Percentiles rank a stretch among this genome's conserved stretches.
Conservation (phyloP, 2,888 invertebrate genomes). For the Tolmerus cingulatus region DNA sequence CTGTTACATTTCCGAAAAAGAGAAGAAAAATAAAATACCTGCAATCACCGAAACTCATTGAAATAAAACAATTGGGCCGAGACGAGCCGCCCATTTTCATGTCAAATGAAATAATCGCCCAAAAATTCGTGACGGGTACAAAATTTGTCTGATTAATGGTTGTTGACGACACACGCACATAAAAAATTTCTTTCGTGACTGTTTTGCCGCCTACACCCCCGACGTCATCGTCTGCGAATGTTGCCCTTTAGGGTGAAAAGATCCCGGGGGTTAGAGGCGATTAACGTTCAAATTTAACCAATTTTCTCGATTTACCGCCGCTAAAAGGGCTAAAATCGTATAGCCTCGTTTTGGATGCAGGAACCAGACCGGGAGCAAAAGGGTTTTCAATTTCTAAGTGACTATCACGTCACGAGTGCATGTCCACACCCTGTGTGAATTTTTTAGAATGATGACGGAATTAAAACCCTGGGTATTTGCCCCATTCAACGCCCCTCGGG, state of each 20-base stretch:
- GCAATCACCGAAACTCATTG: neutral
- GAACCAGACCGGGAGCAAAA: neutral
- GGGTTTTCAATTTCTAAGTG: neutral
- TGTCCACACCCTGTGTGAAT: neutral
- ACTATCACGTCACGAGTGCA: neutral
- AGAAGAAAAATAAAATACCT: neutral
- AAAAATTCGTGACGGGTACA: neutral
- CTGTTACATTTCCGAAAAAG: neutral
- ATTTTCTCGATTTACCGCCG: neutral
- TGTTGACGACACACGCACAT: neutral
- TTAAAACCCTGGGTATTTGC: neutral
- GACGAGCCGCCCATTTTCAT: neutral
- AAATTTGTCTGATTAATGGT: neutral
- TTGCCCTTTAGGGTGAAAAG: neutral
- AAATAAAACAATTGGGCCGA: neutral
- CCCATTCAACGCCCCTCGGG: neutral
- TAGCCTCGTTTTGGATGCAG: neutral
- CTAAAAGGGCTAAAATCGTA: neutral
- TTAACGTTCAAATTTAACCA: slow-evolving; percentile 24
- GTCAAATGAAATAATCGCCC: neutral
- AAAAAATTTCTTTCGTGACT: neutral
- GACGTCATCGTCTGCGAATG: neutral
- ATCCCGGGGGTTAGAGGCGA: neutral
- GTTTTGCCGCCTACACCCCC: neutral
- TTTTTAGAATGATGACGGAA: neutral